Evolutionary conservation across 2,888 invertebrate genomes (phyloP).

Genomic region (Seira ritae): DNA sequence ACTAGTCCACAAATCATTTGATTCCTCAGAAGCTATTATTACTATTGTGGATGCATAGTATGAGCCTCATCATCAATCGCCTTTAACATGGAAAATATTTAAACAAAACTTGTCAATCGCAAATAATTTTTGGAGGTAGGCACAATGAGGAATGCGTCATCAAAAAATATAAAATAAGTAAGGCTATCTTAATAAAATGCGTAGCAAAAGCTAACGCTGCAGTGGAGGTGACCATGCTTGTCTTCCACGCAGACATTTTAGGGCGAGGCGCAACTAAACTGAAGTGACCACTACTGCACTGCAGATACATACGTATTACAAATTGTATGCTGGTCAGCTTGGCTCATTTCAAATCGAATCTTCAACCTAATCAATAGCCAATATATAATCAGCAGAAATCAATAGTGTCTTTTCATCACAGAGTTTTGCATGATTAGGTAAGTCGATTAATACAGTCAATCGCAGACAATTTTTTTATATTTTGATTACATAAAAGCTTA

Average conservation of each 20-base stretch:
- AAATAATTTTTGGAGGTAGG: background rate
- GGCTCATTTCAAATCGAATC: background rate
- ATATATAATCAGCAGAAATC: background rate
- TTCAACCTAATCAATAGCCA: background rate
- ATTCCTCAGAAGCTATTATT: background rate
- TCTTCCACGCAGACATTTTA: slow-evolving; percentile 20
- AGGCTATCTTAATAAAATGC: background rate
- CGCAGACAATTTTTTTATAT: background rate
- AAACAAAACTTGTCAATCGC: background rate
- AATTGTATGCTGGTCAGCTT: background rate
- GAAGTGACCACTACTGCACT: too few relatives aligned
- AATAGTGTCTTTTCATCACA: background rate
- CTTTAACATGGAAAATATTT: background rate
- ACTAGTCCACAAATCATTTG: slow-evolving; percentile 52
- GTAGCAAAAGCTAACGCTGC: too few relatives aligned
- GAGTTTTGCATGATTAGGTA: slow-evolving; percentile 24
- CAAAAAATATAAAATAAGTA: background rate
- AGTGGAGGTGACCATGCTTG: slow-evolving; percentile 24
- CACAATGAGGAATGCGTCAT: background rate
- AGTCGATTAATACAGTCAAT: slow-evolving; percentile 25
- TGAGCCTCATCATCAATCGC: background rate
- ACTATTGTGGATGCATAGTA: background rate
- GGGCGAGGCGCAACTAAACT: slow-evolving; percentile 43
- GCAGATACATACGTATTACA: background rate
- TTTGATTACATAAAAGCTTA: slow-evolving; percentile 6